These are phyloP conservation scores for Chrosomus eos DNA, from an alignment of 2,797 vertebrate species.

Conservation along the genomic window DNA sequence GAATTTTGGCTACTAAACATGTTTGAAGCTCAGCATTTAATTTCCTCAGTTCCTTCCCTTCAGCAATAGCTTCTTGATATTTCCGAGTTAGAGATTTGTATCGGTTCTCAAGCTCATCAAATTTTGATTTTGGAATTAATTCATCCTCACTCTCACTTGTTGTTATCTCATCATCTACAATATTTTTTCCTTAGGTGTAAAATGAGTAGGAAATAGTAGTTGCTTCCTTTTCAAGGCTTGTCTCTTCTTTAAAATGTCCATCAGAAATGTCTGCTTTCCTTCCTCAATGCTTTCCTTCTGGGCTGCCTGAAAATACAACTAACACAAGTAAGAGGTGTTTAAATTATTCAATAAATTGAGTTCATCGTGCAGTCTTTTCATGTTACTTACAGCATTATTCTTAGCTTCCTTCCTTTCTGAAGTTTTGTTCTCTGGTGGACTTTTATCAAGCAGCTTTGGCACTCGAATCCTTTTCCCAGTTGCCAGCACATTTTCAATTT, in stretches of 20 bases:
- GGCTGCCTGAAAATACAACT: slow-evolving; percentile 11
- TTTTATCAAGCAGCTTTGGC: slow-evolving; percentile 1
- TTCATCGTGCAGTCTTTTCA: slow-evolving; percentile 1
- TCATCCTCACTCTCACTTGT: slow-evolving; percentile 21
- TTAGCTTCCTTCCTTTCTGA: slow-evolving; percentile 5
- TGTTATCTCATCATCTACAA: slow-evolving; percentile 3
- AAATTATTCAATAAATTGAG: not conserved
- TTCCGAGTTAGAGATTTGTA: not conserved
- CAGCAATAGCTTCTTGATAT: not conserved
- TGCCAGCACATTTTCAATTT: not conserved
- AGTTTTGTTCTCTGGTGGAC: not conserved
- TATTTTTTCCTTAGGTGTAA: not conserved
- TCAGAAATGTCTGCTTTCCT: slow-evolving; percentile 13
- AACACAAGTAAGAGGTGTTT: not conserved
- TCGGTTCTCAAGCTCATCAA: not conserved
- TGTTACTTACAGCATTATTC: slow-evolving; percentile 13
- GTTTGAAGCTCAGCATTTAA: not conserved
- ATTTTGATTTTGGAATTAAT: slow-evolving; percentile 8
- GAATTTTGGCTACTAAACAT: not conserved
- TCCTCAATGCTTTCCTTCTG: not conserved
- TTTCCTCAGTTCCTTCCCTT: slow-evolving; percentile 1
- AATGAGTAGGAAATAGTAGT: slow-evolving; percentile 3
- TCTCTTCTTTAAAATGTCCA: slow-evolving; percentile 7
- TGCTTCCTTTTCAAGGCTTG: not conserved
- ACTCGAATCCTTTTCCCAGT: not conserved